Percentiles rank a stretch among this genome's conserved stretches.
phyloP scores from a whole-genome alignment of 2,888 invertebrate genomes.

The Trachelus troglodyta region DNA sequence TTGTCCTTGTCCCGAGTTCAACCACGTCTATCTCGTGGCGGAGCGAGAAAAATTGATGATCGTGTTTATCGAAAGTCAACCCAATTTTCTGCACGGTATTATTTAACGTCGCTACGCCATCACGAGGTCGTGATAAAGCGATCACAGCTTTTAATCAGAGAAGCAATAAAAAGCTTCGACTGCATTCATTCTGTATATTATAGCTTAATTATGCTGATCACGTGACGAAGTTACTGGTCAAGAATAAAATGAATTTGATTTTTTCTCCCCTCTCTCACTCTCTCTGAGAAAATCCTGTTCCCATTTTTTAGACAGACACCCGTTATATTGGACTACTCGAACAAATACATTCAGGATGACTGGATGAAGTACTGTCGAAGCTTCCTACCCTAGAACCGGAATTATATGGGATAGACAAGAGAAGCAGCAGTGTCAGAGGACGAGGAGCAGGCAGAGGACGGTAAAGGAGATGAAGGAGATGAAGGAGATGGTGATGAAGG shows the following conservation, averaged over 20 bases:
- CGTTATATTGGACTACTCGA: background rate
- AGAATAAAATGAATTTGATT: slow-evolving; percentile 51
- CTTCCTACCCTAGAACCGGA: background rate
- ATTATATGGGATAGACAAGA: background rate
- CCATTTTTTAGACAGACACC: background rate
- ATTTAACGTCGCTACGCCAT: background rate
- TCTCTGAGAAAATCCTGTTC: too few relatives aligned
- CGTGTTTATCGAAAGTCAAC: background rate
- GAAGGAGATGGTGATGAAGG: slow-evolving; percentile 9
- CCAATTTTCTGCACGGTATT: background rate
- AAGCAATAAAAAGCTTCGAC: background rate
- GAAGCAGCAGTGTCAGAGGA: background rate
- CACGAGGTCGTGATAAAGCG: background rate
- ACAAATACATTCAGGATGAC: background rate
- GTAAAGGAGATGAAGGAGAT: background rate
- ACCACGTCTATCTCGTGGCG: too few relatives aligned
- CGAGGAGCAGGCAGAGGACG: background rate
- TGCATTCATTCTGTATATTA: background rate
- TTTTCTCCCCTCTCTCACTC: slow-evolving; percentile 22
- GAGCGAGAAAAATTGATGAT: background rate
- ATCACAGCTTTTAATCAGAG: background rate
- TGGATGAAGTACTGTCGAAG: background rate
- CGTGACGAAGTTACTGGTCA: slow-evolving; percentile 17
- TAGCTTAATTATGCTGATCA: background rate
- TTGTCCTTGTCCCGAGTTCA: background rate